phyloP scores from a whole-genome alignment of 2,797 vertebrate species.

The Falco rusticolus region DNA sequence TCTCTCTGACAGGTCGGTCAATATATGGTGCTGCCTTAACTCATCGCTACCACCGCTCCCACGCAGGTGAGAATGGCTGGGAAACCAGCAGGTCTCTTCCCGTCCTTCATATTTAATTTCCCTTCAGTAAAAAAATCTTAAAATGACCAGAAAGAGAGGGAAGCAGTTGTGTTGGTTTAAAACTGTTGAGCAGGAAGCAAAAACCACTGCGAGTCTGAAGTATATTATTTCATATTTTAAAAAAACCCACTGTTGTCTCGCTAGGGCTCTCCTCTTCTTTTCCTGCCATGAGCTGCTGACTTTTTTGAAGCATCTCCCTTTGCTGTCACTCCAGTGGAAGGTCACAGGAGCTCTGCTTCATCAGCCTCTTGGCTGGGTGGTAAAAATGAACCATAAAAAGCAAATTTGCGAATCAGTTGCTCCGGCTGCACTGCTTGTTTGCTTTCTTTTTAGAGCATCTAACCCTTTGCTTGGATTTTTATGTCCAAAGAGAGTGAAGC shows the following conservation, averaged over 20 bases:
- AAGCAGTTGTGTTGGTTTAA: not conserved
- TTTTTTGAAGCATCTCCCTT: not conserved
- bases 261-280: not conserved
- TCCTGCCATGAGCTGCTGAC: not conserved
- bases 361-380: not conserved
- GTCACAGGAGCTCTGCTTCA: not conserved
- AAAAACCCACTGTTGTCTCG: not conserved
- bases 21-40: not conserved
- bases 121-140: not conserved
- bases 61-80: not conserved
- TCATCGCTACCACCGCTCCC: not conserved
- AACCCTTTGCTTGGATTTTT: not conserved
- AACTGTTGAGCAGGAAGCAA: slow-evolving; percentile 32
- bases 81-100: not conserved
- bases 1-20: not conserved
- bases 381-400: not conserved
- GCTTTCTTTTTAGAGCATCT: not conserved
- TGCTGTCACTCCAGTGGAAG: not conserved
- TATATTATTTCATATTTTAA: not conserved
- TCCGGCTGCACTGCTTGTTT: not conserved
- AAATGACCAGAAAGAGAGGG: not conserved
- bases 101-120: accelerated
- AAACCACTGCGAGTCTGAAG: slow-evolving; percentile 9
- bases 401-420: not conserved
- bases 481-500: accelerated